Evolutionary conservation across 2,888 invertebrate species (phyloP).

Genomic region (Orthosia gracilis): DNA sequence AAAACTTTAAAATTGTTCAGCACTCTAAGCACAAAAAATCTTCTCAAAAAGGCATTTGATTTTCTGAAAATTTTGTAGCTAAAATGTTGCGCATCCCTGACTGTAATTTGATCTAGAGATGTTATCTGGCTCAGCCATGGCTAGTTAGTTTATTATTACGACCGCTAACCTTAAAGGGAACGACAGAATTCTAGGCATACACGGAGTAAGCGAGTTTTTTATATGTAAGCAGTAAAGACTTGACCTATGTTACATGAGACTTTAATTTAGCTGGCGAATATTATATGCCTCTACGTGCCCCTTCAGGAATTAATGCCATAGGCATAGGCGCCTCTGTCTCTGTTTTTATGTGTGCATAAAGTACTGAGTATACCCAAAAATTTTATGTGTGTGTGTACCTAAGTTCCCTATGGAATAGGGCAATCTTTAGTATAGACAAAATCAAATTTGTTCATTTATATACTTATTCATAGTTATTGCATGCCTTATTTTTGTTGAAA

Average conservation of each 20-base stretch:
- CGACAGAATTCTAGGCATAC: conserved; percentile 35
- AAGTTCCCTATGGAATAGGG: no score
- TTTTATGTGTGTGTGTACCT: no score
- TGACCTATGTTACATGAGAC: not conserved
- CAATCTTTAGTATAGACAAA: no score
- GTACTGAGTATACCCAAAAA: no score
- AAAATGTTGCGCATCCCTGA: conserved; percentile 48
- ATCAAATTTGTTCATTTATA: no score
- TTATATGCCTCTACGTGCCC: no score
- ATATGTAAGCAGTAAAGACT: not conserved
- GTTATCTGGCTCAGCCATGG: conserved; percentile 54
- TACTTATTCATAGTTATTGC: no score
- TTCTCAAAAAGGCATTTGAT: not conserved
- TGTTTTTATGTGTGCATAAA: no score
- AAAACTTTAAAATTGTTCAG: not conserved
- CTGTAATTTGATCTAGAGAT: conserved; percentile 61
- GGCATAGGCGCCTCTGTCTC: no score
- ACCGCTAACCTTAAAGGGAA: conserved; percentile 37
- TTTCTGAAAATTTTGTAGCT: conserved; percentile 10
- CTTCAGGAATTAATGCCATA: no score
- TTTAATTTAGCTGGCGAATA: no score
- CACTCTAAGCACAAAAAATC: not conserved
- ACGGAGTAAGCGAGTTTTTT: conserved; percentile 16
- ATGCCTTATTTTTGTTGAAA: no score
- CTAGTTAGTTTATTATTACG: conserved; percentile 60